phyloP scores from a whole-genome alignment of 1,140 invertebrate species.

The Pseudomyrmex pallidus region DNA sequence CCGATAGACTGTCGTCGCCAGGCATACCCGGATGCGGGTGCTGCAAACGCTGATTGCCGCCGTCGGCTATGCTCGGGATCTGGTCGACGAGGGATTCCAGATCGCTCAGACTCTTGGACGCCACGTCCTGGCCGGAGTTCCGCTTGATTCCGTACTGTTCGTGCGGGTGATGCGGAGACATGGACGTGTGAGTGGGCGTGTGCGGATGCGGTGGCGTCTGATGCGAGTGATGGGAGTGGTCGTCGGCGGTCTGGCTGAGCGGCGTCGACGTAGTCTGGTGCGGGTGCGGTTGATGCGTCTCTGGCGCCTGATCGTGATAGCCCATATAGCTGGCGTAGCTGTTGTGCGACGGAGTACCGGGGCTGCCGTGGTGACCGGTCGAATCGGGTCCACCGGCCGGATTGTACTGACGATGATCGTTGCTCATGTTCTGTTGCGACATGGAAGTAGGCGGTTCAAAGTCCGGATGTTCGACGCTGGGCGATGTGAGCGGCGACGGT shows the following conservation, averaged over 20 bases:
- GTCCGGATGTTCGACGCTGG: conserved; percentile 90
- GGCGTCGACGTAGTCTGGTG: conserved; percentile 82
- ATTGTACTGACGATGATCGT: conserved; percentile 86
- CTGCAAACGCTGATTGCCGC: conserved; percentile 82
- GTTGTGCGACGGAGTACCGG: conserved; percentile 80
- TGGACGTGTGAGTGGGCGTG: conserved; percentile 81
- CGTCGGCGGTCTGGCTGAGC: conserved; percentile 80
- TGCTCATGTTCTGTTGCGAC: conserved; percentile 84
- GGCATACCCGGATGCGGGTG: conserved; percentile 78
- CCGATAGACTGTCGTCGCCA: conserved; percentile 75
- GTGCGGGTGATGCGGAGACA: conserved; percentile 83
- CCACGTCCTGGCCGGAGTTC: conserved; percentile 89
- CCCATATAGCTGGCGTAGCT: conserved; percentile 82
- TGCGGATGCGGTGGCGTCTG: conserved; percentile 82
- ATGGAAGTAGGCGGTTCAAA: conserved; percentile 90
- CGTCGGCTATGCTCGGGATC: conserved; percentile 94
- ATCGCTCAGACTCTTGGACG: conserved; percentile 94
- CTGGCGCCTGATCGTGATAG: conserved; percentile 81
- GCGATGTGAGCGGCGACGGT: conserved; percentile 88
- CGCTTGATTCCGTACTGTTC: conserved; percentile 81
- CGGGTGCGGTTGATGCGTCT: conserved; percentile 78
- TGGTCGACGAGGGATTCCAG: conserved; percentile 95
- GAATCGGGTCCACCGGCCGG: conserved; percentile 79
- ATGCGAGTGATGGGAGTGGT: conserved; percentile 82
- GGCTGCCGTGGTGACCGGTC: conserved; percentile 78